Evolutionary conservation across 2,797 vertebrate species (phyloP), one percentile per base, ranked within the genome.

Genomic region (Macropodus opercularis): DNA sequence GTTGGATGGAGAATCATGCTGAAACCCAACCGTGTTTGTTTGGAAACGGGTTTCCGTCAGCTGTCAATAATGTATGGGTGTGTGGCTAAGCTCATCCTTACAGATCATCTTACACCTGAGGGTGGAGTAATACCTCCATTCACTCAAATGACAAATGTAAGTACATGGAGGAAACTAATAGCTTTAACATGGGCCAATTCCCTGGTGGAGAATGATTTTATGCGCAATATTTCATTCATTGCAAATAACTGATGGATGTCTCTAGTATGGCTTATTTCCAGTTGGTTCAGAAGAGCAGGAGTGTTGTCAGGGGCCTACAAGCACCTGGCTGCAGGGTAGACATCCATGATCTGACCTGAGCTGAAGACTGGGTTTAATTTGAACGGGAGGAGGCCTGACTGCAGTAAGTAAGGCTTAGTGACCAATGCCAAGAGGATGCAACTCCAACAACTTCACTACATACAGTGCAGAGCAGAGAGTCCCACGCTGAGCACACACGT

Each of bases 51-150:
- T 84, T 83, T 82, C 71, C 15, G 34, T 59, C 55, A 24, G 61
- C 32, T 0, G 13, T 91, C 55, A 88, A 90, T 90, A 86, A 90
- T 89, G 75, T 53, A 90, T 62, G 53, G 32, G 58, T 88, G 59
- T 65, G 70, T 81, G 60, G 63, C 52, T 83, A 79, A 87, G 75
- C 60, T 85, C 85, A 81, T 75, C 59, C 22, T 22, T 3, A 3
- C 22, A 26, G 52, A 49, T 89, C 77, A 63, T 38, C 38, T 87
- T 75, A 77, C 82, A 76, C 54, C 50, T 42, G 60, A 51, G 40
- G 52, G 40, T 6, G 15, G 65, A 75, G 70, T 31, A 64, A 57
- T 60, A 58, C 61, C 44, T 75, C 41, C 70, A 51, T 79, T 82
- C 73, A 79, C 40, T 67, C 63, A 50, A 43, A 72, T 50, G 24